Evolutionary conservation across 1,140 invertebrate species (phyloP).

Genomic region (Drosophila pruinosa): DNA sequence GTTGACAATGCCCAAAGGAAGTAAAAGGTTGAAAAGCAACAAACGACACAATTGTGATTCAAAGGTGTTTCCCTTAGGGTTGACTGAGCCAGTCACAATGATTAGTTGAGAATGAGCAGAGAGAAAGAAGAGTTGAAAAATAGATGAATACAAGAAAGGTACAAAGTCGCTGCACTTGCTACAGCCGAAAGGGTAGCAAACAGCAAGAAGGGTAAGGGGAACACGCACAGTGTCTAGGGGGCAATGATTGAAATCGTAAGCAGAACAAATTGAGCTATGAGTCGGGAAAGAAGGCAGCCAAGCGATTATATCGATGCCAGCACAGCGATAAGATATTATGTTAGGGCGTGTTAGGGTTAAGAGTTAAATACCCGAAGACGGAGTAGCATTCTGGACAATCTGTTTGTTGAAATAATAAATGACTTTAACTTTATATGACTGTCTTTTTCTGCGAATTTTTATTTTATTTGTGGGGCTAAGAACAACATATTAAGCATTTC

Average conservation of each 20-base stretch:
- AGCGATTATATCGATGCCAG: slow-evolving; percentile 26
- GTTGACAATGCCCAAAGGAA: slow-evolving; percentile 40
- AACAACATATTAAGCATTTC: slow-evolving; percentile 24
- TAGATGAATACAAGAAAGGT: slow-evolving; percentile 2
- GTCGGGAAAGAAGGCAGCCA: neutral
- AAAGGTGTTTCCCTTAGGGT: slow-evolving; percentile 56
- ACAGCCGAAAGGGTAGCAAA: slow-evolving; percentile 33
- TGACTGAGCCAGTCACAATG: slow-evolving; percentile 54
- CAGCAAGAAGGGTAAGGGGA: neutral
- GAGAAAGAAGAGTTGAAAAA: slow-evolving; percentile 10
- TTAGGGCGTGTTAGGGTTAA: slow-evolving; percentile 34
- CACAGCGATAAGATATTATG: slow-evolving; percentile 29
- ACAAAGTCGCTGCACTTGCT: slow-evolving; percentile 56
- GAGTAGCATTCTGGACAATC: neutral
- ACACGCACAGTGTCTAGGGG: neutral
- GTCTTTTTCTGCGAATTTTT: slow-evolving; percentile 13
- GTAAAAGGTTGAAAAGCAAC: slow-evolving; percentile 65
- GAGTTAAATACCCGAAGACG: slow-evolving; percentile 20
- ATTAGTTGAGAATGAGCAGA: slow-evolving; percentile 19
- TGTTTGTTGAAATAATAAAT: slow-evolving; percentile 47
- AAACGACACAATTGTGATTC: slow-evolving; percentile 1
- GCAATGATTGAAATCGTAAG: slow-evolving; percentile 54
- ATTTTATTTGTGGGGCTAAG: slow-evolving; percentile 4
- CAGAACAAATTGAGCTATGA: slow-evolving; percentile 44
- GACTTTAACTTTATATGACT: slow-evolving; percentile 18